These are phyloP conservation scores for Lytechinus pictus DNA, from an alignment of 35 echinoderm and acorn worm genomes.

Conservation along the genomic window DNA sequence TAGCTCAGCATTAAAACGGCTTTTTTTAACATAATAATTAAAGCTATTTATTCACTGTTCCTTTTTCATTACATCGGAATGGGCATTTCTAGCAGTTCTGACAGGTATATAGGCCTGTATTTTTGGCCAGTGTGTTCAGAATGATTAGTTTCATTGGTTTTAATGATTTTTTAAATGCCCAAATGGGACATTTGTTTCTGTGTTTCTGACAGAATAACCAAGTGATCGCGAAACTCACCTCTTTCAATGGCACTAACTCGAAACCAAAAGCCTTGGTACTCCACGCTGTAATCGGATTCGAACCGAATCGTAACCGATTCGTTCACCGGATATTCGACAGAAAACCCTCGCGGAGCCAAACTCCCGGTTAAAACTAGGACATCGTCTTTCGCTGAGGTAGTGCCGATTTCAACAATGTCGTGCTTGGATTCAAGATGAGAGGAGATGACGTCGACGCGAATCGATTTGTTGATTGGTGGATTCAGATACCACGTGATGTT, in stretches of 20 bases:
- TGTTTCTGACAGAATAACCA: too few species aligned
- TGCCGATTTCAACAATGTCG: conserved; percentile 5
- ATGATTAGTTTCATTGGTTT: too few species aligned
- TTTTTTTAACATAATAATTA: too few species aligned
- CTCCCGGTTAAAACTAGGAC: background rate
- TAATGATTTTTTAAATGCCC: too few species aligned
- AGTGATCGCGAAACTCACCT: background rate
- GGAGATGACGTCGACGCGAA: conserved; percentile 44
- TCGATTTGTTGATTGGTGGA: conserved; percentile 14
- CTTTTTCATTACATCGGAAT: too few species aligned
- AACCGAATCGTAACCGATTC: conserved; percentile 8
- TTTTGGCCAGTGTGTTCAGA: too few species aligned
- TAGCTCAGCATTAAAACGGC: too few species aligned
- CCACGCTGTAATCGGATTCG: conserved; percentile 1
- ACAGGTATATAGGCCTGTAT: too few species aligned
- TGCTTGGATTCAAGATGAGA: conserved; percentile 24
- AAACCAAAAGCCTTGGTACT: conserved; percentile 44
- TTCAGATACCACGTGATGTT: conserved; percentile 6
- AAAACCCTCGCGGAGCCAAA: background rate
- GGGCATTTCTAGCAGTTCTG: too few species aligned
- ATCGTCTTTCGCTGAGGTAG: background rate
- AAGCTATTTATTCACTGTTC: too few species aligned
- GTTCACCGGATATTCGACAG: background rate
- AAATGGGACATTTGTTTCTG: too few species aligned
- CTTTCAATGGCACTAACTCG: background rate